phyloP scores from a whole-genome alignment of 2,797 vertebrate species.

The Rhinophrynus dorsalis region DNA sequence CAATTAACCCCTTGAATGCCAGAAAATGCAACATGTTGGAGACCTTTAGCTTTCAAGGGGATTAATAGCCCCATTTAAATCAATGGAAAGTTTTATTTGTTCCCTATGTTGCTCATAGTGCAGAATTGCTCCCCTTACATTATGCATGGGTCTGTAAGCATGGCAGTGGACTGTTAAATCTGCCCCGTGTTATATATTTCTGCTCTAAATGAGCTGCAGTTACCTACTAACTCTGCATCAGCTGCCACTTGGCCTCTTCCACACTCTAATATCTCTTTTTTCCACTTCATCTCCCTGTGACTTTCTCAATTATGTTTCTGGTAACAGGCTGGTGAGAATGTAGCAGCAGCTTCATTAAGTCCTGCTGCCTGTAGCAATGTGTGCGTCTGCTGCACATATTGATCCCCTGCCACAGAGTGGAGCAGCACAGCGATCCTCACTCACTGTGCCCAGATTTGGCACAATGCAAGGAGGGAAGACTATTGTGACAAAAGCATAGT shows the following conservation, averaged over 20 bases:
- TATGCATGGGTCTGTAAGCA: too few relatives aligned
- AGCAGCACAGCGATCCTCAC: slow-evolving; percentile 43
- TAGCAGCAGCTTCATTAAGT: slow-evolving; percentile 44
- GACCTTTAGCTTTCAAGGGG: too few relatives aligned
- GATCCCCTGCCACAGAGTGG: slow-evolving; percentile 42
- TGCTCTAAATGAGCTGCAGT: not conserved
- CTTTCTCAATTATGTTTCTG: slow-evolving; percentile 48
- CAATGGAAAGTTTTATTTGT: too few relatives aligned
- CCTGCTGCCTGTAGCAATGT: slow-evolving; percentile 46
- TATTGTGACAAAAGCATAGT: slow-evolving; percentile 31
- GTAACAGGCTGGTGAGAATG: slow-evolving; percentile 48
- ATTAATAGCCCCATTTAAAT: too few relatives aligned
- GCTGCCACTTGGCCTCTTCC: slow-evolving; percentile 37
- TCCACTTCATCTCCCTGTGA: slow-evolving; percentile 49
- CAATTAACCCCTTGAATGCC: too few relatives aligned
- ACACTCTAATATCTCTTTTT: slow-evolving; percentile 41
- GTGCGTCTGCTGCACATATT: slow-evolving; percentile 45
- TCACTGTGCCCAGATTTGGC: slow-evolving; percentile 43
- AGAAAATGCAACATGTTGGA: too few relatives aligned
- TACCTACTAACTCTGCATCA: slow-evolving; percentile 19
- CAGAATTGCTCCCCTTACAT: too few relatives aligned
- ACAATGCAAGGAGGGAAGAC: slow-evolving; percentile 33
- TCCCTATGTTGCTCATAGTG: too few relatives aligned
- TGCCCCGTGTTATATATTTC: not conserved
- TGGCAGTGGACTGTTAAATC: not conserved